Base-by-base conservation (phyloP, 2,113 vertebrate species). In the Microtus oregoni region DNA sequence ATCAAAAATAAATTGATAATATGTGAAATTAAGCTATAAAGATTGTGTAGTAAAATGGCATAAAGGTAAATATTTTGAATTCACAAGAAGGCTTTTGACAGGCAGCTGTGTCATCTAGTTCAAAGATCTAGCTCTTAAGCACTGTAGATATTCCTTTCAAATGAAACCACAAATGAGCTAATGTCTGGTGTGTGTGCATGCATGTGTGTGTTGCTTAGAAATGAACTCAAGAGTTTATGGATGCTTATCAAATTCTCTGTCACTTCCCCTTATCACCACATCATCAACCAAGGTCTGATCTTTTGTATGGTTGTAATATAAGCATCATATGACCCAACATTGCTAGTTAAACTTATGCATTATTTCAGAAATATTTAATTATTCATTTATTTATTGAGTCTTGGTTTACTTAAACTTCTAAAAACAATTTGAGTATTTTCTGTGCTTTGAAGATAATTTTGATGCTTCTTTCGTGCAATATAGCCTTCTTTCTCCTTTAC, bases 81-180 rank as follows among this genome's bases (percentile, higher is more conserved):
- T 83, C 22, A 52, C 44, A 73, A 1, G 24, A 86, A 88, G 73
- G 9, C 17, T 68, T 3, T 63, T 24, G 14, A 76, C 81, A 90
- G 35, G n/a, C 83, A 92, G 28, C 26, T 32, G 63, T 91, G 10
- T 58, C 86, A 15, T 86, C 24, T 91, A 82, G 85, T 63, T 91
- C 47, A 78, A 83, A 91, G 24, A 70, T 68, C 8, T 75, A 13
- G 20, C 35, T 86, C 85, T 70, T 65, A 93, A 91, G 11, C 65
- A 50, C 15, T 75, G 19, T 4, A 61, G 38, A 72, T 83, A 90
- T 94, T 83, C 67, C 81, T 94, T 90, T 72, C 92, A 92, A 95
- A 26, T 86, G n/a, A 44, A 86, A 73, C n/a, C 67, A 91, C 41
- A 91, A 78, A 89, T 65, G 61, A 96, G 47, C 70, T 91, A 90